A percentile compares a stretch with the other conserved stretches of the same genome.
phyloP scores from a whole-genome alignment of 2,888 invertebrate genomes.

The Linhomoeus sp. region DNA sequence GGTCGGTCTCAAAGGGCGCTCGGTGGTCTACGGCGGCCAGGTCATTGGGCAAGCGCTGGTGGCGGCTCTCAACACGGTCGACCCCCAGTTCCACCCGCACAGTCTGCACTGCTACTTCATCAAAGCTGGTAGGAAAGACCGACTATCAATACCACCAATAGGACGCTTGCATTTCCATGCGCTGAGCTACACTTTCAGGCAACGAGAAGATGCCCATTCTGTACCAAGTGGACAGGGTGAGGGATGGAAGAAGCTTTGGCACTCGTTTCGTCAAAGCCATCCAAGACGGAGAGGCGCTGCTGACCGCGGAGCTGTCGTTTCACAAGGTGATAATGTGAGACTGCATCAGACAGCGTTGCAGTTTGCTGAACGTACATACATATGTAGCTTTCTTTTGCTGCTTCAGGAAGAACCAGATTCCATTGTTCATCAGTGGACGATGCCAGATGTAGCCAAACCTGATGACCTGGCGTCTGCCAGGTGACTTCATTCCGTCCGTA shows the following conservation, averaged over 20 bases:
- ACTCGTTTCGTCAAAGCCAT: constrained; percentile 30
- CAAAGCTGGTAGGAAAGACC: constrained; percentile 19
- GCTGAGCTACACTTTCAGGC: constrained; percentile 6
- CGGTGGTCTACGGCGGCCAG: no score
- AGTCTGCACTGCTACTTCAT: constrained; percentile 33
- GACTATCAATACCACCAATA: no score
- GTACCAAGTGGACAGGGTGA: constrained; percentile 30
- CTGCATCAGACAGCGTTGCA: not conserved
- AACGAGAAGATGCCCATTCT: constrained; percentile 26
- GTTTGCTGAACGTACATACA: no score
- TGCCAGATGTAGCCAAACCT: constrained; percentile 30
- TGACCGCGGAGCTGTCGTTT: constrained; percentile 23
- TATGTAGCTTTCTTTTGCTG: no score
- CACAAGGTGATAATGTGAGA: constrained; percentile 9
- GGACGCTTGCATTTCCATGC: no score
- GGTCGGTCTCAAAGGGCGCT: no score
- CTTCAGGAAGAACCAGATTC: constrained; percentile 13
- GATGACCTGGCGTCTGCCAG: constrained; percentile 18
- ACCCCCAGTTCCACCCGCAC: constrained; percentile 26
- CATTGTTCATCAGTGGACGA: constrained; percentile 27
- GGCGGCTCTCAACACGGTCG: constrained; percentile 30
- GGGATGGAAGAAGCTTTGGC: constrained; percentile 30
- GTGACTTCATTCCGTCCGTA: no score
- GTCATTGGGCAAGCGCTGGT: constrained; percentile 31
- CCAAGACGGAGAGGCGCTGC: constrained; percentile 29